Conservation (phyloP, 2,797 vertebrate species). For the Lemur catta region DNA sequence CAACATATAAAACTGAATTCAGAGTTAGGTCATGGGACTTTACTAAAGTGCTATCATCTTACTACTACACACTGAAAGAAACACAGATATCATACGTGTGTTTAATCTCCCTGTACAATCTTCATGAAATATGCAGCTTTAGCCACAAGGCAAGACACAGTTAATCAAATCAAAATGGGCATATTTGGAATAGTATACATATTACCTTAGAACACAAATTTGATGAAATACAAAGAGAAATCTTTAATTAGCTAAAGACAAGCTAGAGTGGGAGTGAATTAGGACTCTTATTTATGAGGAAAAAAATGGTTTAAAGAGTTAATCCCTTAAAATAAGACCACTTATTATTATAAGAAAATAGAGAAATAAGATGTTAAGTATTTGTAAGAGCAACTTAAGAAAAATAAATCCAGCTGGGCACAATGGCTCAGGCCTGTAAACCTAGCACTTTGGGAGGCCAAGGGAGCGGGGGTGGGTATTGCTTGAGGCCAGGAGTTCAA, state of each 20-base stretch:
- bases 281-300: background rate
- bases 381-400: background rate
- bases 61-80: background rate
- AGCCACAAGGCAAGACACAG: background rate
- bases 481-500: background rate
- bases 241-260: background rate
- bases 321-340: background rate
- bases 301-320: background rate
- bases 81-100: too few relatives aligned
- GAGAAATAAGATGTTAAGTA: background rate
- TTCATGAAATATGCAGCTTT: background rate
- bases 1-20: background rate
- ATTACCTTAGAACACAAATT: background rate
- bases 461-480: background rate
- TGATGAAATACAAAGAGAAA: background rate
- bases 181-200: background rate
- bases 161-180: background rate
- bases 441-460: background rate
- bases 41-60: background rate
- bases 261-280: background rate
- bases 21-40: background rate
- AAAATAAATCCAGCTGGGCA: background rate
- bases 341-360: background rate
- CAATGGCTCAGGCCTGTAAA: background rate
- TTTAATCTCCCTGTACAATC: background rate